phyloP scores from a whole-genome alignment of 1,140 invertebrate genomes.

The Zaprionus nigranus region DNA sequence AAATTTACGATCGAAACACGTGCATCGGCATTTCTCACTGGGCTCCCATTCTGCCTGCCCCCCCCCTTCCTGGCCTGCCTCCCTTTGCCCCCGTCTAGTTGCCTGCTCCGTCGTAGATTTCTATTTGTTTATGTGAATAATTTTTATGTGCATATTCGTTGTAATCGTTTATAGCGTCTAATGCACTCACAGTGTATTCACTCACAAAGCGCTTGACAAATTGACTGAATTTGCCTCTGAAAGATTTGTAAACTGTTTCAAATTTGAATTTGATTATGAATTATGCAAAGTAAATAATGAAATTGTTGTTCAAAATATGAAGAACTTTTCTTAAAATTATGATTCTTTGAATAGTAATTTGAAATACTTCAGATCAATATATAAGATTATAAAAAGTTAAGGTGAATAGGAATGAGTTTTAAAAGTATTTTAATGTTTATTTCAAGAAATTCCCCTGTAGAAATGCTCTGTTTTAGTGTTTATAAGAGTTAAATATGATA shows the following conservation, averaged over 20 bases:
- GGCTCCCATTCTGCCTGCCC: slow-evolving; percentile 57
- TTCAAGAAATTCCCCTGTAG: too few species aligned
- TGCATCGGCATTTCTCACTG: slow-evolving; percentile 71
- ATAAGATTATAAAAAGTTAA: not conserved
- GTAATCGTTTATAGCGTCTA: slow-evolving; percentile 74
- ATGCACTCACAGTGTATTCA: slow-evolving; percentile 29
- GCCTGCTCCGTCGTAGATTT: slow-evolving; percentile 52
- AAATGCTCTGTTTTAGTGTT: too few species aligned
- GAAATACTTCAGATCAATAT: not conserved
- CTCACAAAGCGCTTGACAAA: slow-evolving; percentile 1
- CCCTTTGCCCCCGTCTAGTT: too few species aligned
- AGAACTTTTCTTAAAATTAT: too few species aligned
- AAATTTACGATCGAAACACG: slow-evolving; percentile 79
- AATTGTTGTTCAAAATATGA: not conserved
- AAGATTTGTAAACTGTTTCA: slow-evolving; percentile 2
- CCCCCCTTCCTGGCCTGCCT: not conserved
- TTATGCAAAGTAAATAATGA: not conserved
- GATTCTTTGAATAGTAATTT: too few species aligned
- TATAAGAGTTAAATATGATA: too few species aligned
- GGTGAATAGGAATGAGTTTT: too few species aligned
- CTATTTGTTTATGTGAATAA: slow-evolving; percentile 76
- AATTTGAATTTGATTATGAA: not conserved
- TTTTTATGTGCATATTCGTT: slow-evolving; percentile 62
- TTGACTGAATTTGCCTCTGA: not conserved
- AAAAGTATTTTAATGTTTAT: too few species aligned